Conservation (phyloP, 1,140 invertebrate genomes). For the Ceratosolen fusciceps region DNA sequence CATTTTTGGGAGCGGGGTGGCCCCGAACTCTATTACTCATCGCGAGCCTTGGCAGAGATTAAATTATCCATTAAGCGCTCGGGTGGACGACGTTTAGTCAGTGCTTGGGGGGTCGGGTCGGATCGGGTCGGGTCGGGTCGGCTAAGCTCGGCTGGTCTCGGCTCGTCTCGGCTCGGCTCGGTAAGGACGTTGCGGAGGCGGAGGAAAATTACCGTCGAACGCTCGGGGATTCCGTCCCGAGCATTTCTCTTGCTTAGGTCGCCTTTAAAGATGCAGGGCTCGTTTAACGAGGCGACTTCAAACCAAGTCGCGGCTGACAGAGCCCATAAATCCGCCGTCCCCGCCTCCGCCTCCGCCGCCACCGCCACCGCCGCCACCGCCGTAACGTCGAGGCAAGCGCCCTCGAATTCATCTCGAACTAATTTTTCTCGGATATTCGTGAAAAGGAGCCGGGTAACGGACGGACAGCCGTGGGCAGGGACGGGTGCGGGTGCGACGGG, state of each 20-base stretch:
- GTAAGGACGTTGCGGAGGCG: too few species aligned
- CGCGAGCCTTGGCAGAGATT: constrained; percentile 42
- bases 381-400: neutral
- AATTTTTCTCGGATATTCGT: neutral
- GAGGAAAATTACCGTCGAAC: constrained; percentile 46
- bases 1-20: neutral
- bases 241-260: constrained; percentile 27
- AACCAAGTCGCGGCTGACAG: neutral
- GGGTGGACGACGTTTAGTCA: constrained; percentile 41
- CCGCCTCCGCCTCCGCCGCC: too few species aligned
- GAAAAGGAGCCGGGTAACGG: neutral
- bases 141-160: too few species aligned
- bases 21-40: constrained; percentile 29
- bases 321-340: constrained; percentile 8
- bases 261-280: constrained; percentile 52
- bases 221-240: constrained; percentile 13
- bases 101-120: constrained; percentile 33
- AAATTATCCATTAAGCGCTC: constrained; percentile 54
- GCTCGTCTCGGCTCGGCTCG: too few species aligned
- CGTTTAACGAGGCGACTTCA: constrained; percentile 49
- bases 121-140: too few species aligned
- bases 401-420: constrained; percentile 19
- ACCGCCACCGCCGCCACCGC: too few species aligned
- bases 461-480: too few species aligned
- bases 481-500: too few species aligned